Evolutionary conservation across 2,797 vertebrate species (phyloP).

Genomic region (Podargus strigoides): DNA sequence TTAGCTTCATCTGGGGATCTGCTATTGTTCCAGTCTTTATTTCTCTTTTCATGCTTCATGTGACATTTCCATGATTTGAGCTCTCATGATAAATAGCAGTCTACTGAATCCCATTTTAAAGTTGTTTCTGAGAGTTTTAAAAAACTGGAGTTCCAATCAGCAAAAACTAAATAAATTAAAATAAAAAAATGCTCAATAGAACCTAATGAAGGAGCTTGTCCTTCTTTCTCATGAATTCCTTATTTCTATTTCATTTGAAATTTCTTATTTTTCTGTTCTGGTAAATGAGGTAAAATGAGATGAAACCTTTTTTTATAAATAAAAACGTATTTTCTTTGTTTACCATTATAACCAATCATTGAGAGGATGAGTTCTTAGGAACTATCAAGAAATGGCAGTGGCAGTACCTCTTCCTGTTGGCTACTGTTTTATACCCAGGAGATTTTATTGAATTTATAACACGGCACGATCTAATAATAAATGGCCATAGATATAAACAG

Average conservation of each 20-base stretch:
- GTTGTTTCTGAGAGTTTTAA: not conserved
- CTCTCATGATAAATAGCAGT: not conserved
- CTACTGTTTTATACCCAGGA: not conserved
- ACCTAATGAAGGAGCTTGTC: not conserved
- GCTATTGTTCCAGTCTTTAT: not conserved
- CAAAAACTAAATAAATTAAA: not conserved
- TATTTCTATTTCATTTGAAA: not conserved
- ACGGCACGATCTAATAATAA: not conserved
- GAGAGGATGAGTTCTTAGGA: not conserved
- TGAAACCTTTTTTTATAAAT: not conserved
- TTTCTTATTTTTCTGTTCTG: not conserved
- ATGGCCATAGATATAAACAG: not conserved
- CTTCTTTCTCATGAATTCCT: not conserved
- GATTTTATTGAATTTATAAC: not conserved
- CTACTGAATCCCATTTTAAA: not conserved
- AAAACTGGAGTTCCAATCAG: not conserved
- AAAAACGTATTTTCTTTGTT: not conserved
- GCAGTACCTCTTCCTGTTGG: not conserved
- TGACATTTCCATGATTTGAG: not conserved
- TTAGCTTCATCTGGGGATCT: not conserved
- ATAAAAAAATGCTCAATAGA: not conserved
- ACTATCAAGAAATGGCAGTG: not conserved
- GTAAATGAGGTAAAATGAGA: not conserved
- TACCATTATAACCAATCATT: not conserved
- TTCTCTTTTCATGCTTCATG: not conserved